Percentiles rank a stretch among this genome's conserved stretches.
phyloP scores from a whole-genome alignment of 2,113 vertebrate species.

The human (Homo sapiens) region GRCh38 chr12:88521501-88522000 shows the following conservation, averaged over 20 bases:
- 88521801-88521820: not conserved
- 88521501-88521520: slow-evolving; percentile 35
- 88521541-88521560: slow-evolving; percentile 54
- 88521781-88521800: not conserved
- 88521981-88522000: not conserved
- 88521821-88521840: not conserved
- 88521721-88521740: not conserved
- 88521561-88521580: slow-evolving; percentile 19
- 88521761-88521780: slow-evolving; percentile 36
- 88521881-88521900: not conserved
- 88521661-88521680: not conserved
- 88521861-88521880: not conserved
- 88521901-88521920: not conserved
- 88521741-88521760: not conserved
- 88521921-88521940: not conserved
- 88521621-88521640: not conserved
- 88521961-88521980: not conserved
- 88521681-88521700: not conserved
- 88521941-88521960: not conserved
- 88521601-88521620: slow-evolving; percentile 14
- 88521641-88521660: not conserved
- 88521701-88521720: not conserved
- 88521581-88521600: slow-evolving; percentile 24
- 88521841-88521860: not conserved
- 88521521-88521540: slow-evolving; percentile 39